A percentile compares a stretch with the other conserved stretches of the same genome.
Conservation (phyloP, 2,888 invertebrate species). For the Brachyptera putata region DNA sequence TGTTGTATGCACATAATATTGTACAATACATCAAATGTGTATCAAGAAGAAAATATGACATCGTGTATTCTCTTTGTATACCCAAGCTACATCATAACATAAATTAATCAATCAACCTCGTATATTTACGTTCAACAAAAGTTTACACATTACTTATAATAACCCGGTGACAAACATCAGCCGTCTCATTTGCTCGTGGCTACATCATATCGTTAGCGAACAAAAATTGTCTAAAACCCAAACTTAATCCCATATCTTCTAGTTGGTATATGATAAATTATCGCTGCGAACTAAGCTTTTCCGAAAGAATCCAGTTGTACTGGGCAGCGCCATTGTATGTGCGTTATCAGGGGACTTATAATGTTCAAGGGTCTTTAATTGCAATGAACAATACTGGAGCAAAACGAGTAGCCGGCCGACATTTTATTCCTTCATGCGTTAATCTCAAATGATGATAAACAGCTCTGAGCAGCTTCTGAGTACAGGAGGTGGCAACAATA, state of each 20-base stretch:
- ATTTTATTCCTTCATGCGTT: conserved; percentile 14
- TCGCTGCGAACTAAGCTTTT: conserved; percentile 1
- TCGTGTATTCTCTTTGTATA: too few species aligned
- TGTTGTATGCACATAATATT: too few species aligned
- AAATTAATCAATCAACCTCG: too few species aligned
- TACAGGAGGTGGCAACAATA: neutral
- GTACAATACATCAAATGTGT: too few species aligned
- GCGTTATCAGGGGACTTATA: conserved; percentile 18
- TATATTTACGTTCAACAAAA: too few species aligned
- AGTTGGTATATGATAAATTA: conserved; percentile 12
- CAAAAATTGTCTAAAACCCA: conserved; percentile 1
- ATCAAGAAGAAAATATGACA: too few species aligned
- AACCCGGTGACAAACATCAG: too few species aligned
- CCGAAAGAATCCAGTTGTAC: neutral
- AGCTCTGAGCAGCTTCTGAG: neutral
- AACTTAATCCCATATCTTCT: conserved; percentile 18
- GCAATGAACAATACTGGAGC: conserved; percentile 30
- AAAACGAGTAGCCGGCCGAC: conserved; percentile 1
- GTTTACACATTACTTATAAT: too few species aligned
- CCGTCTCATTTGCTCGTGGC: neutral
- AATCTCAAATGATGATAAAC: conserved; percentile 8
- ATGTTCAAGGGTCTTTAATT: conserved; percentile 28
- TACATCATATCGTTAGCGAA: neutral
- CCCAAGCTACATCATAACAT: too few species aligned
- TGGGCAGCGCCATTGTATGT: conserved; percentile 13